Base-by-base conservation (phyloP, 2,113 vertebrate species). In the Alosa alosa region DNA sequence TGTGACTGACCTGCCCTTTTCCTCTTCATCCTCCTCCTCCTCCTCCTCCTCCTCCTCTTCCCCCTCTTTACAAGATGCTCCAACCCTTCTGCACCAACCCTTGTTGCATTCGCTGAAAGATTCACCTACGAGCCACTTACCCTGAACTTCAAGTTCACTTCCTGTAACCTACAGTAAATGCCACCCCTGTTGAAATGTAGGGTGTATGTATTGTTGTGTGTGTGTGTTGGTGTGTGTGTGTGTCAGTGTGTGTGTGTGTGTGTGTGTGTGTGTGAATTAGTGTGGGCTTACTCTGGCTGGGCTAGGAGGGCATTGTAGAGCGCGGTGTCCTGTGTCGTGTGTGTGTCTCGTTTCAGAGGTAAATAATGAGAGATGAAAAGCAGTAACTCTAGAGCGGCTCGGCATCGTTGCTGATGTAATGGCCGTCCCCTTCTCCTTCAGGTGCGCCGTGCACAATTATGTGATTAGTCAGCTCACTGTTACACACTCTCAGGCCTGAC, bases 161-260 rank as follows among this genome's bases (percentile, higher is more conserved):
- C 93, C 93, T 95, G 94, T 95, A 95, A 94, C 93, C 31, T 31
- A 31, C 31, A 31, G 90, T 88, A 92, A 94, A 93, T 88, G 92
- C 90, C 90, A 88, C 91, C 92, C 64, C 8, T 31, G 25, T n/a
- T 2, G 2, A 31, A 7, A 15, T 36, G 9, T 72, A 25, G n/a
- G 8, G 1, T 72, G 64, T 72, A 25, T 72, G 3, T 36, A 25
- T 72, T 31, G 25, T 72, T 72, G 64, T 31, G 7, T 13, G 60
- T 72, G 31, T 72, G 64, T 72, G 64, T 72, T 10, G 36, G 64
- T 72, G 64, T 72, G n/a, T 31, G 64, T 72, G 25, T 72, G 64
- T 31, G 60, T 68, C 31, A 31, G 31, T 31, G 64, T 72, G 89
- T 91, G 85, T 31, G 64, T 31, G 81, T 60, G n/a, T 72, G 75